A percentile compares a stretch with the other conserved stretches of the same genome.
Evolutionary conservation across 2,113 vertebrate genomes (phyloP).

Genomic region (Cricetomys ansorgei): DNA sequence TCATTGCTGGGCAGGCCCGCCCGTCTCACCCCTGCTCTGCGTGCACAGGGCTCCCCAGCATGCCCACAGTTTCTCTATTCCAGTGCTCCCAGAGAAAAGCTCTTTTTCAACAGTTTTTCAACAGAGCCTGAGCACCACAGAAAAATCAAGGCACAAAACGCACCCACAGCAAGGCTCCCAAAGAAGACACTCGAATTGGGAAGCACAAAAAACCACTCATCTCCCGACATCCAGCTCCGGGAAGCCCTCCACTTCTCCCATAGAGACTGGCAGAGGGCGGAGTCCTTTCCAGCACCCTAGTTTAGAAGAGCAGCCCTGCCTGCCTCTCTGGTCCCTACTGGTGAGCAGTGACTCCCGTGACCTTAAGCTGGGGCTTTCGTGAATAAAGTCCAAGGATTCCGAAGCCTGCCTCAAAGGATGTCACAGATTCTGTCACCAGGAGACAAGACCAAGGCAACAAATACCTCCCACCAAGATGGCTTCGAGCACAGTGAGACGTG

Average conservation of each 20-base stretch:
- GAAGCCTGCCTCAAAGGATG: not conserved
- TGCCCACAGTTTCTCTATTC: not conserved
- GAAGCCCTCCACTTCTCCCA: not conserved
- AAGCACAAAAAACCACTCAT: not conserved
- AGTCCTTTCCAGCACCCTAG: not conserved
- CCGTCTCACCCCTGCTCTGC: not conserved
- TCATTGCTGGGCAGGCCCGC: not conserved
- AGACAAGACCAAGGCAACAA: not conserved
- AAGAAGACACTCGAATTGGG: not conserved
- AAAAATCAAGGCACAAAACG: constrained; percentile 18
- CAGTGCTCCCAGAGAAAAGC: not conserved
- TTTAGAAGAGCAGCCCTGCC: not conserved
- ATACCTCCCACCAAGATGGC: not conserved
- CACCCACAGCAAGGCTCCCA: not conserved
- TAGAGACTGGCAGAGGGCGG: not conserved
- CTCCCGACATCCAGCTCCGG: too few species aligned
- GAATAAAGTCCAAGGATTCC: not conserved
- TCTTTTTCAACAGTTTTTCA: not conserved
- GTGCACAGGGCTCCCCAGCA: not conserved
- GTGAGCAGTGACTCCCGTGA: not conserved
- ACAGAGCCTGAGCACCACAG: not conserved
- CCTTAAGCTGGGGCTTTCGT: not conserved
- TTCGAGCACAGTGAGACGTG: not conserved
- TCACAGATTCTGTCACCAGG: not conserved
- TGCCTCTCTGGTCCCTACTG: not conserved